Conservation (phyloP, 2,797 vertebrate genomes). For the Lithobates pipiens region DNA sequence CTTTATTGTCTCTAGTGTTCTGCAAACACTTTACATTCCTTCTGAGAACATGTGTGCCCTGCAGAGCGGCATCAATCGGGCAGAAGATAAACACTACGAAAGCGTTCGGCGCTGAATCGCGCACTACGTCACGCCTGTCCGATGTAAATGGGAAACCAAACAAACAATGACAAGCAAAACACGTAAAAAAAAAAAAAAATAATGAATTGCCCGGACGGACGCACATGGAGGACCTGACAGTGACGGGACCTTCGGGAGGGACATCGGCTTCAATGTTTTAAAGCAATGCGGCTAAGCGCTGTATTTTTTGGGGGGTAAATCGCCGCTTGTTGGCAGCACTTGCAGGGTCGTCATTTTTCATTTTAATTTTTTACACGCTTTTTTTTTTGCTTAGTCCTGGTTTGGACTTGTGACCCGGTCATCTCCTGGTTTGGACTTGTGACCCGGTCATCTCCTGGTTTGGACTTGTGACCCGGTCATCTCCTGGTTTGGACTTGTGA, state of each 20-base stretch:
- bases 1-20: not conserved
- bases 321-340: not conserved
- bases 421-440: slow-evolving; percentile 11
- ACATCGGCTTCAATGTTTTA: not conserved
- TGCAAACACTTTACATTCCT: not conserved
- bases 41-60: not conserved
- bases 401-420: slow-evolving; percentile 10
- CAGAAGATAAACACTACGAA: slow-evolving; percentile 39
- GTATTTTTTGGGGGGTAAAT: slow-evolving; percentile 5
- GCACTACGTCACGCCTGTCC: not conserved
- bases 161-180: slow-evolving; percentile 37
- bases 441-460: too few species aligned
- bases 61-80: slow-evolving; percentile 16
- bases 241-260: not conserved
- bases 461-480: slow-evolving; percentile 4
- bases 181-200: not conserved
- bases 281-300: not conserved
- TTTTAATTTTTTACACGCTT: too few species aligned
- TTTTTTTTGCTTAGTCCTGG: not conserved
- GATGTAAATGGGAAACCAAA: slow-evolving; percentile 29
- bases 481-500: slow-evolving; percentile 16
- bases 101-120: not conserved
- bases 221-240: not conserved
- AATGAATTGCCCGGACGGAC: not conserved
- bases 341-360: not conserved